Conservation (phyloP, 2,888 invertebrate species). For the Rhagophthalmus giganteus region DNA sequence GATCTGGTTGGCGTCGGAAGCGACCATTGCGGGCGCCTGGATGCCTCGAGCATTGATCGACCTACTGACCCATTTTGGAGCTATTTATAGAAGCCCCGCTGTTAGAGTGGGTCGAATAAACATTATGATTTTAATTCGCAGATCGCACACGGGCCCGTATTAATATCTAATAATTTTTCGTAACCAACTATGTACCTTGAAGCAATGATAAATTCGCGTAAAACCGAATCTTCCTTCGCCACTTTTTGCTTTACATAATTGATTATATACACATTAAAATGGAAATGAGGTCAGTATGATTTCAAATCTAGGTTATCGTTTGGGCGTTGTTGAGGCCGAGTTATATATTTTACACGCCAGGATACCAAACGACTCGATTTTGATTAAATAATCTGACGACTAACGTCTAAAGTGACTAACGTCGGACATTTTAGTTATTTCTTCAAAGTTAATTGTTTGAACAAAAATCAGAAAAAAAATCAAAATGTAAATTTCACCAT, state of each 20-base stretch:
- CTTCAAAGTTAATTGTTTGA: too few relatives aligned
- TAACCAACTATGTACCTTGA: neutral
- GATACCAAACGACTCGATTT: too few relatives aligned
- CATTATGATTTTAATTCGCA: slow-evolving; percentile 13
- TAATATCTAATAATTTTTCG: neutral
- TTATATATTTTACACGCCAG: too few relatives aligned
- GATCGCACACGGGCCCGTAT: neutral
- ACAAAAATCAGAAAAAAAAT: too few relatives aligned
- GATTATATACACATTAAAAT: neutral
- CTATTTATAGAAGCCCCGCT: slow-evolving; percentile 35
- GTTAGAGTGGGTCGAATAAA: slow-evolving; percentile 30
- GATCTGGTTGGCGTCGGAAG: slow-evolving; percentile 39
- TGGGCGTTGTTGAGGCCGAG: too few relatives aligned
- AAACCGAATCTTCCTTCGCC: neutral
- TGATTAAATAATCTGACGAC: too few relatives aligned
- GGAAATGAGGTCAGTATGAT: neutral
- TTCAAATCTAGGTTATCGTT: neutral
- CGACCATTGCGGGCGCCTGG: slow-evolving; percentile 39
- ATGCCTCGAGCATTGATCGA: slow-evolving; percentile 42
- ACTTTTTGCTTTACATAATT: neutral
- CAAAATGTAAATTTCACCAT: too few relatives aligned
- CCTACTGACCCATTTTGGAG: slow-evolving; percentile 39
- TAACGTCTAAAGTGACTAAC: too few relatives aligned
- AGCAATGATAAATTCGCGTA: neutral
- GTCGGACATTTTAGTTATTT: too few relatives aligned